phyloP scores from a whole-genome alignment of 2,113 vertebrate genomes.

The Cyphomyrus discorhynchus region DNA sequence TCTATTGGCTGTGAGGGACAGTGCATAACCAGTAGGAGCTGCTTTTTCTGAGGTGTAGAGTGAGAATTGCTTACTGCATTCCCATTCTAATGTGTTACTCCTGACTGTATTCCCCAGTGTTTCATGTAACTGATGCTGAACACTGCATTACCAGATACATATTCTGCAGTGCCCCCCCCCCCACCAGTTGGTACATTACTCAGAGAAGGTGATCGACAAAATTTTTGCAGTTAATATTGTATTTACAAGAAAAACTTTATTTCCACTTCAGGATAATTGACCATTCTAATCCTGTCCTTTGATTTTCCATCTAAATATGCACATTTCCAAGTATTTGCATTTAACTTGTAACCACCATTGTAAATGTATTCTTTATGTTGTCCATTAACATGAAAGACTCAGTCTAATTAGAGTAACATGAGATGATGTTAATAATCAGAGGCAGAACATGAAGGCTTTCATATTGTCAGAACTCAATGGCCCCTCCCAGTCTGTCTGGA shows the following conservation, averaged over 20 bases:
- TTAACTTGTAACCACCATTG: neutral
- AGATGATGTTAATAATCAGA: neutral
- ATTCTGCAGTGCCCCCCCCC: neutral
- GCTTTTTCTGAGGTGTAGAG: neutral
- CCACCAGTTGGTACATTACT: neutral
- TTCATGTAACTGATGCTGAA: neutral
- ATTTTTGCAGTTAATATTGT: neutral
- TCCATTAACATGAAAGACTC: neutral
- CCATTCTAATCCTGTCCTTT: neutral
- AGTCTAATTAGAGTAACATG: neutral
- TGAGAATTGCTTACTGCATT: neutral
- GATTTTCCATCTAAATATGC: neutral
- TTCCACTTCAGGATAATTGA: neutral
- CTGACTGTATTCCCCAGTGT: neutral
- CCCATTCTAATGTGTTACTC: neutral
- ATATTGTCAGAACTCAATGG: neutral
- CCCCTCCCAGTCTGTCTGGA: slow-evolving; percentile 7
- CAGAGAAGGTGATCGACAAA: neutral
- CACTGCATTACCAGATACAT: neutral
- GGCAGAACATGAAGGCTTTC: neutral
- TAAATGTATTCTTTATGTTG: neutral
- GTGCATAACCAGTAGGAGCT: neutral
- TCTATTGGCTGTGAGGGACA: neutral
- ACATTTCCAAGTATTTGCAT: neutral
- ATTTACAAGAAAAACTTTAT: neutral